Evolutionary conservation across 1,140 invertebrate species (phyloP).

Genomic region (Diachasmimorpha longicaudata): DNA sequence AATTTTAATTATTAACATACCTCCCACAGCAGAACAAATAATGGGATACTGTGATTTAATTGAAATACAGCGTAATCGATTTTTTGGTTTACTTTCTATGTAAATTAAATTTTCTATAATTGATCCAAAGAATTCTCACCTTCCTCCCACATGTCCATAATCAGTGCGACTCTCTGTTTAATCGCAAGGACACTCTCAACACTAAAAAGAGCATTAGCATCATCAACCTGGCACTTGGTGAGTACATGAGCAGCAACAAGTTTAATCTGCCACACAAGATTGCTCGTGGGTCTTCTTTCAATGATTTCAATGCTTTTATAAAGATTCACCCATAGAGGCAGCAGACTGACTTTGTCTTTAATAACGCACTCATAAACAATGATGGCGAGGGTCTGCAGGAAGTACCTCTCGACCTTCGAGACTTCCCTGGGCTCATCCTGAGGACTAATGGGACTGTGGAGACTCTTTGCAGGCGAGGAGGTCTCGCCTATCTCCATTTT

Average conservation of each 20-base stretch:
- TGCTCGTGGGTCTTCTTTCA: slow-evolving; percentile 54
- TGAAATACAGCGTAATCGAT: too few species aligned
- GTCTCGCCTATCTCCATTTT: slow-evolving; percentile 49
- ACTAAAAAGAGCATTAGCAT: slow-evolving; percentile 52
- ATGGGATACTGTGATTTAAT: too few species aligned
- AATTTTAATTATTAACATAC: background rate
- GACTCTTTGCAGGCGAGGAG: slow-evolving; percentile 6
- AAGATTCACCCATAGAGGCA: slow-evolving; percentile 76
- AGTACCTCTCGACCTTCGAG: slow-evolving; percentile 64
- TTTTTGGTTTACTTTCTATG: too few species aligned
- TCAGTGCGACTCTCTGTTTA: slow-evolving; percentile 63
- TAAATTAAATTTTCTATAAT: too few species aligned
- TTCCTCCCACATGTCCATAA: slow-evolving; percentile 67
- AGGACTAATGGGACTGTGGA: slow-evolving; percentile 13
- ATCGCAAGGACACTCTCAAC: slow-evolving; percentile 64
- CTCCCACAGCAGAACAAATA: too few species aligned
- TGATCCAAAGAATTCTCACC: slow-evolving; percentile 43
- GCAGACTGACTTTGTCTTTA: slow-evolving; percentile 81
- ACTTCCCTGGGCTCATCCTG: slow-evolving; percentile 46
- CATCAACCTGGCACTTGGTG: slow-evolving; percentile 43
- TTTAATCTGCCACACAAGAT: slow-evolving; percentile 73
- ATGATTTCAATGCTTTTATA: slow-evolving; percentile 67
- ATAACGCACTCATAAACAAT: slow-evolving; percentile 87
- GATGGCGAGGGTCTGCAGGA: slow-evolving; percentile 74
- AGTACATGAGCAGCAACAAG: slow-evolving; percentile 64